phyloP scores from a whole-genome alignment of 2,888 invertebrate species.

The Papilio demoleus region DNA sequence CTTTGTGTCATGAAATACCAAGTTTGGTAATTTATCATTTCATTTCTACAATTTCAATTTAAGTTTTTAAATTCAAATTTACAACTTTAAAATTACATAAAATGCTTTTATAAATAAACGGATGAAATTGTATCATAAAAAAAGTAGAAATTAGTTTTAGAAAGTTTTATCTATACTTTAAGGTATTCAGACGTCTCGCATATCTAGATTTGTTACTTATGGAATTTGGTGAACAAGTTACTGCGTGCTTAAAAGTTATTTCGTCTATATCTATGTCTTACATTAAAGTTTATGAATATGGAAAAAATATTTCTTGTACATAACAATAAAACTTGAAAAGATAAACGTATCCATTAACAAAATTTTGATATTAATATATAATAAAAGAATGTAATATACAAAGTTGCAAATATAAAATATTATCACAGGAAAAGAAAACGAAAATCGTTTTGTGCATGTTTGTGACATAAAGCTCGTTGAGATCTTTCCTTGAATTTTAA shows the following conservation, averaged over 20 bases:
- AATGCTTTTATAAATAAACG: neutral
- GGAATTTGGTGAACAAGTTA: constrained; percentile 1
- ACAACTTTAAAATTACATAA: neutral
- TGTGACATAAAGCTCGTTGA: neutral
- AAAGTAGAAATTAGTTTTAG: neutral
- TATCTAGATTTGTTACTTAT: neutral
- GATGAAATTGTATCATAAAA: neutral
- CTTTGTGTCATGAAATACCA: no score
- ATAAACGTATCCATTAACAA: no score
- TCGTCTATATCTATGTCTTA: neutral
- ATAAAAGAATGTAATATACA: neutral
- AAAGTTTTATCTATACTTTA: neutral
- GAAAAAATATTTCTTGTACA: no score
- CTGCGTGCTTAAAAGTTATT: neutral
- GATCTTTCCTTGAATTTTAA: constrained; percentile 3
- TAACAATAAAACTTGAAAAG: no score
- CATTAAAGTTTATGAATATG: neutral
- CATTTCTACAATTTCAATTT: neutral
- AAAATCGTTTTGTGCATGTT: neutral
- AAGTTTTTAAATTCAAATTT: neutral
- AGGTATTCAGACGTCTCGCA: neutral
- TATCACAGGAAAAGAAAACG: neutral
- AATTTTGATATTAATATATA: no score
- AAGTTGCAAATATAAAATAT: neutral
- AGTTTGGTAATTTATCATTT: no score